Conservation (phyloP, 2,797 vertebrate genomes). For the Garrulus glandarius region DNA sequence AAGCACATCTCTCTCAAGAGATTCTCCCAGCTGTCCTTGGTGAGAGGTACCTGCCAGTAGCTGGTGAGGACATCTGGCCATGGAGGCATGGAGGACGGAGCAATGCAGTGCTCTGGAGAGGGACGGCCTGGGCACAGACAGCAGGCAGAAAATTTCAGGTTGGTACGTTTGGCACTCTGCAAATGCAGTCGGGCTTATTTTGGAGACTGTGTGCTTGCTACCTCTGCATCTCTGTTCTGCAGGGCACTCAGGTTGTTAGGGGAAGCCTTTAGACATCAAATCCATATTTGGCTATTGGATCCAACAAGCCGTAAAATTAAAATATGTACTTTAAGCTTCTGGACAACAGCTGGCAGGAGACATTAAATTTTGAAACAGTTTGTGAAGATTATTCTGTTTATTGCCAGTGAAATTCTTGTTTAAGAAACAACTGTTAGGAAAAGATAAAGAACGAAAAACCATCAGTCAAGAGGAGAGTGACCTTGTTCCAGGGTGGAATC, state of each 20-base stretch:
- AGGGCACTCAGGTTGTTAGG: background rate
- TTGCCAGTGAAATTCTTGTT: background rate
- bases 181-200: background rate
- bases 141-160: background rate
- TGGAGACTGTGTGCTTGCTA: background rate
- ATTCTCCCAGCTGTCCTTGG: background rate
- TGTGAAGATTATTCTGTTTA: background rate
- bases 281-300: background rate
- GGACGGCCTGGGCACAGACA: background rate
- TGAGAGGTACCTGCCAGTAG: background rate
- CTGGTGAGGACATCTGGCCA: background rate
- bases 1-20: background rate
- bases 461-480: background rate
- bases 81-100: background rate
- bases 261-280: background rate
- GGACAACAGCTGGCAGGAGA: background rate
- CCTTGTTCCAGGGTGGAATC: constrained; percentile 31
- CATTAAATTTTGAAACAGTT: background rate
- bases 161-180: background rate
- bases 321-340: background rate
- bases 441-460: constrained; percentile 6
- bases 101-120: background rate
- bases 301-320: background rate
- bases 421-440: constrained; percentile 16
- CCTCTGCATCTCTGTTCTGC: background rate